Evolutionary conservation across 2,888 invertebrate species (phyloP).

Genomic region (Phasia obesa): DNA sequence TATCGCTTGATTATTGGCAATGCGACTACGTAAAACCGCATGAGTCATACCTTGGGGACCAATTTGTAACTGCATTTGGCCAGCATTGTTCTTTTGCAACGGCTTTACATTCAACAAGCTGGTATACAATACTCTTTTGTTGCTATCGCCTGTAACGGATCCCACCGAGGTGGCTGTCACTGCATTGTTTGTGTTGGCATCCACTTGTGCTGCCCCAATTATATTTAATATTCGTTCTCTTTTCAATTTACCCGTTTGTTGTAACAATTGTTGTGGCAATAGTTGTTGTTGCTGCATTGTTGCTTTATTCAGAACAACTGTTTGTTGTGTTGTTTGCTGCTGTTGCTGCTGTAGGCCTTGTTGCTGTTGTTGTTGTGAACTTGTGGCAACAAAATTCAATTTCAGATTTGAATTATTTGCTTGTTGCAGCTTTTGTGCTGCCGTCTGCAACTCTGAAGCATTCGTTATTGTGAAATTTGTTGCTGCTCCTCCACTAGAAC

Average conservation of each 20-base stretch:
- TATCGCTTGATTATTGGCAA: constrained; percentile 79
- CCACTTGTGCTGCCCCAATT: constrained; percentile 72
- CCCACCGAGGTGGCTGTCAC: constrained; percentile 58
- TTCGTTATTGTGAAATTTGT: constrained; percentile 80
- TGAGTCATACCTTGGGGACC: constrained; percentile 78
- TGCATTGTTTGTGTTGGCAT: constrained; percentile 42
- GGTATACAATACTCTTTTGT: constrained; percentile 81
- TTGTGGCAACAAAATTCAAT: constrained; percentile 80
- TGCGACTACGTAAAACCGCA: constrained; percentile 77
- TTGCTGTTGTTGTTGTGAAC: constrained; percentile 63
- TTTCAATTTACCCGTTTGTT: constrained; percentile 78
- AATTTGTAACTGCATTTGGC: constrained; percentile 81
- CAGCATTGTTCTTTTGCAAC: constrained; percentile 80
- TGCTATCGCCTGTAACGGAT: constrained; percentile 65
- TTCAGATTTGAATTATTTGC: constrained; percentile 79
- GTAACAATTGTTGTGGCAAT: constrained; percentile 67
- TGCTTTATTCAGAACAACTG: constrained; percentile 77
- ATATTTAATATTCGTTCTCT: constrained; percentile 75
- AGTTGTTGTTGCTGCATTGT: constrained; percentile 67
- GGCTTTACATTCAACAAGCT: constrained; percentile 80
- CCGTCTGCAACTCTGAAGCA: constrained; percentile 76
- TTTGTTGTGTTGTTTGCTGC: constrained; percentile 72
- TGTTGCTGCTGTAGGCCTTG: constrained; percentile 71
- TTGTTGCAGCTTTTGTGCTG: constrained; percentile 80
- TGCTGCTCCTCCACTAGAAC: constrained; percentile 74